phyloP scores from a whole-genome alignment of 2,888 invertebrate genomes.

The Andricus quercusramuli region DNA sequence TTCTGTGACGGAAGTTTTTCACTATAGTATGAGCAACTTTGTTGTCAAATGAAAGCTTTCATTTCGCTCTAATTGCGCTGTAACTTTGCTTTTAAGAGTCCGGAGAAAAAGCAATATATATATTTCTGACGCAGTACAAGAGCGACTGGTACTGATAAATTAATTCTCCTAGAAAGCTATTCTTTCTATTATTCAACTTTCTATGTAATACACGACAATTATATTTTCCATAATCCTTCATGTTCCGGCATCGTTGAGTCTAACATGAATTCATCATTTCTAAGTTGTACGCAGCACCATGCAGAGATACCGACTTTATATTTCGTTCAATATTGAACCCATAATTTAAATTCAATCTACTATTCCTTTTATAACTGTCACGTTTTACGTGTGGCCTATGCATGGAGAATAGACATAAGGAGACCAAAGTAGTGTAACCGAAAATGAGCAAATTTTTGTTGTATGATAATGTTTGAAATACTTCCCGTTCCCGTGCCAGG shows the following conservation, averaged over 20 bases:
- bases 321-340: not conserved
- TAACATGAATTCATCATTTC: not conserved
- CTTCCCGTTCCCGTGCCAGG: too few relatives aligned
- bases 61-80: not conserved
- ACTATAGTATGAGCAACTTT: not conserved
- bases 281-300: not conserved
- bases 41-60: not conserved
- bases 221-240: not conserved
- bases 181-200: conserved; percentile 1
- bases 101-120: not conserved
- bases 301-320: not conserved
- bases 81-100: not conserved
- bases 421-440: too few relatives aligned
- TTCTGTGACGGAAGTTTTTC: not conserved
- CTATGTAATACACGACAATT: not conserved
- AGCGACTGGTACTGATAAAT: not conserved
- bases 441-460: too few relatives aligned
- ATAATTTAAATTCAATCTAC: not conserved
- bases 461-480: too few relatives aligned
- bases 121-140: not conserved
- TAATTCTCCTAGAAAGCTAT: not conserved
- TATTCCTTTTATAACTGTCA: not conserved
- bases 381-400: too few relatives aligned
- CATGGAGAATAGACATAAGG: too few relatives aligned
- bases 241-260: not conserved